Evolutionary conservation across 2,113 vertebrate species (phyloP), one percentile per base, ranked within the genome.

Genomic region (Nanorana parkeri): DNA sequence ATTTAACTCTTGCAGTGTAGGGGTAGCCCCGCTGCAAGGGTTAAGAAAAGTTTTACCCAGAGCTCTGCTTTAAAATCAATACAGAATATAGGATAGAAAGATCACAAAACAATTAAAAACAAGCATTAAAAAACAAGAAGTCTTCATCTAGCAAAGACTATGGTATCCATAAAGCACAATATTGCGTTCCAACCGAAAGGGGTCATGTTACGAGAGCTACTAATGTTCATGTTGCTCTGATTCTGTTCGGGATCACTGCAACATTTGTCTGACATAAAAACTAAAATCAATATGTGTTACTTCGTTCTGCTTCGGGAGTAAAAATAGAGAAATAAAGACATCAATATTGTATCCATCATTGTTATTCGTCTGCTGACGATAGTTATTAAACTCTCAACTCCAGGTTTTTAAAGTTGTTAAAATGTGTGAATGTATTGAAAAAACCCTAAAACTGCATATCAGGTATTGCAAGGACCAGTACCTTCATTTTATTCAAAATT

Each of bases 391-490:
- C 28, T 19, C 4, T 29, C 17, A 66, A n/a, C 29, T 32, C 29
- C 28, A 66, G 3, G 5, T 17, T 47, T 47, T 47, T 47, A 47
- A 47, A 47, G 41, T 47, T 47, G 41, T 47, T 47, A 11, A 60
- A 60, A 60, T 60, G 13, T 60, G 7, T 60, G 56, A 60, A 60
- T n/a, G 56, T 60, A 60, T 60, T 60, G 56, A 60, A 21, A 60
- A 60, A 60, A 60, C 4, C 19, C 19, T 60, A 60, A 60, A n/a
- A n/a, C 5, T 2, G 56, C 15, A 47, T 47, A 47, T 8, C 41
- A 13, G 41, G 17, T 11, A 21, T 60, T 60, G 56, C 21, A 60
- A n/a, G 56, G 16, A 19, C n/a, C 19, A 21, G 56, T 60, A 21
- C 7, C 56, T n/a, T 60, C 21, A 60, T 60, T 19, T 60, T 60